Evolutionary conservation across 1,140 invertebrate genomes (phyloP).

Genomic region (Lasioglossum baleicum): DNA sequence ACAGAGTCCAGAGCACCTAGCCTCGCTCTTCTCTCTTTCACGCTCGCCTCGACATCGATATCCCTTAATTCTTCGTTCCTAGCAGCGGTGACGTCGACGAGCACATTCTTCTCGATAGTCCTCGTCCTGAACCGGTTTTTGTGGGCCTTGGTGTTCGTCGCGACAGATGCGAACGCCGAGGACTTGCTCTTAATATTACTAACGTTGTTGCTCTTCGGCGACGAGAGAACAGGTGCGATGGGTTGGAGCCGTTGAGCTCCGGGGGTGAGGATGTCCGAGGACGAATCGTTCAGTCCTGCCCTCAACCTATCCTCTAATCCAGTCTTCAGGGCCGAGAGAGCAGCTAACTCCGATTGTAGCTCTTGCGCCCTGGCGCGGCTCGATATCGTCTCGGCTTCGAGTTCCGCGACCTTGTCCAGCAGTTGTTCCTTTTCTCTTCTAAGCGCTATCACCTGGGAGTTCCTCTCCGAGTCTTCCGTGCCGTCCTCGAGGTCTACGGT

Average conservation of each 20-base stretch:
- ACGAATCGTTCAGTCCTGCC: slow-evolving; percentile 73
- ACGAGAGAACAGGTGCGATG: slow-evolving; percentile 56
- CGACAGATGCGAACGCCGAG: slow-evolving; percentile 70
- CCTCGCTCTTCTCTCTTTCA: slow-evolving; percentile 71
- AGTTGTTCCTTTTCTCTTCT: slow-evolving; percentile 86
- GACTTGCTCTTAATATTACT: slow-evolving; percentile 68
- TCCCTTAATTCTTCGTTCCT: slow-evolving; percentile 47
- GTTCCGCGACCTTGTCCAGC: slow-evolving; percentile 85
- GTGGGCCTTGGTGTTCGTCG: slow-evolving; percentile 60
- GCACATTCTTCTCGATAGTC: slow-evolving; percentile 78
- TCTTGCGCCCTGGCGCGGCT: slow-evolving; percentile 83
- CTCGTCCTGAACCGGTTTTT: slow-evolving; percentile 77
- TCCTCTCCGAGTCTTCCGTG: neutral
- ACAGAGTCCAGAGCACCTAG: slow-evolving; percentile 77
- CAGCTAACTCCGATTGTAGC: slow-evolving; percentile 82
- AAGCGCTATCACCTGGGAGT: slow-evolving; percentile 75
- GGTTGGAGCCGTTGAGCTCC: slow-evolving; percentile 69
- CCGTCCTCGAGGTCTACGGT: slow-evolving; percentile 11
- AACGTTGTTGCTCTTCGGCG: slow-evolving; percentile 61
- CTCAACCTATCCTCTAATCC: slow-evolving; percentile 84
- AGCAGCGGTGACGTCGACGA: slow-evolving; percentile 65
- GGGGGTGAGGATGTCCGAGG: slow-evolving; percentile 51
- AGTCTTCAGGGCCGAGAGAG: slow-evolving; percentile 81
- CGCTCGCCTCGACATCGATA: slow-evolving; percentile 65
- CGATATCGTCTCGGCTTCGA: slow-evolving; percentile 86